A percentile compares a stretch with the other conserved stretches of the same genome.
Evolutionary conservation across 1,140 invertebrate genomes (phyloP).

Genomic region (Drosophila murphyi): DNA sequence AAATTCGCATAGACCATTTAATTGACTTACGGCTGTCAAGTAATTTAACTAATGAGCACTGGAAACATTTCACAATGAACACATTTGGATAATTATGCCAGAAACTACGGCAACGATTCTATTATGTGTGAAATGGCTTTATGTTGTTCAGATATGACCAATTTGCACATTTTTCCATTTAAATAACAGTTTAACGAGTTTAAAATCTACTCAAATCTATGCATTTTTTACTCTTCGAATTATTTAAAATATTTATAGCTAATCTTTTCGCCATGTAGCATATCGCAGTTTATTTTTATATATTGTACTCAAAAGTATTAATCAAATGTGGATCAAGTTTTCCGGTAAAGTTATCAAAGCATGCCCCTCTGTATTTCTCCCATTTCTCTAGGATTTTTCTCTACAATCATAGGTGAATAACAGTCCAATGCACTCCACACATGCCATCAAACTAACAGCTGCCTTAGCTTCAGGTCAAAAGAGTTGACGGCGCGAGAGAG

Average conservation of each 20-base stretch:
- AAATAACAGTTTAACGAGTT: no score
- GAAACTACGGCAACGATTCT: slow-evolving; percentile 9
- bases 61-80: slow-evolving; percentile 26
- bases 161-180: no score
- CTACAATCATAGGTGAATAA: neutral
- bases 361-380: neutral
- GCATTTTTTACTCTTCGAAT: no score
- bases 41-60: slow-evolving; percentile 46
- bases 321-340: no score
- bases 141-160: no score
- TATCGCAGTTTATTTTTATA: no score
- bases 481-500: no score
- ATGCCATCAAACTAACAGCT: slow-evolving; percentile 4
- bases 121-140: neutral
- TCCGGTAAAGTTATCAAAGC: no score
- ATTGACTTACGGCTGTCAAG: slow-evolving; percentile 73
- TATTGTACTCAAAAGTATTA: no score
- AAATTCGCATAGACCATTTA: slow-evolving; percentile 69
- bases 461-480: neutral
- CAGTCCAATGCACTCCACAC: neutral
- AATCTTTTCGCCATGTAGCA: no score
- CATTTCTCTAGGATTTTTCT: neutral
- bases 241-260: no score
- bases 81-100: slow-evolving; percentile 37
- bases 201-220: no score